Evolutionary conservation across 1,140 invertebrate genomes (phyloP), one percentile per base, ranked within the genome.

Genomic region (Heliothis virescens): DNA sequence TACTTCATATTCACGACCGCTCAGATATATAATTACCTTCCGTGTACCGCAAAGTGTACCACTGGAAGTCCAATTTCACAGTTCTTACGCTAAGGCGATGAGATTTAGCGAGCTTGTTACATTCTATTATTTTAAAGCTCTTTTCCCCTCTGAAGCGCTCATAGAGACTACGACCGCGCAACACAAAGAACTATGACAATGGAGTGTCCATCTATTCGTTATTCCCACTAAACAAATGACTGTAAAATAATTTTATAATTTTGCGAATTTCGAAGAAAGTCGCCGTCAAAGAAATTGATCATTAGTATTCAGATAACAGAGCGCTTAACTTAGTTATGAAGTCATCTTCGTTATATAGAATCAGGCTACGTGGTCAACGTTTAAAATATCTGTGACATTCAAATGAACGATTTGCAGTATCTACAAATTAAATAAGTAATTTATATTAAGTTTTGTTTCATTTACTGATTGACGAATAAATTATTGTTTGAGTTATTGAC

Each of bases 51-150:
- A 4, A 53, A 69, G 34, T 50, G 72, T 67, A 21, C 76, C 57
- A 57, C 63, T 82, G 80, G 76, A 84, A 82, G 75, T 86, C 80
- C 84, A 87, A 88, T 87, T 88, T 86, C 80, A 83, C 84, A 83
- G 82, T 82, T 83, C 74, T 85, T 86, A 85, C 59, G 81, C 75
- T 83, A 83, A 88, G 83, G 80, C 83, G 84, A 84, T 87, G 74
- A 82, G 80, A 82, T 85, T 83, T 84, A 81, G 79, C 71, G 83
- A 84, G 79, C 82, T 84, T 81, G 82, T 81, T 82, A 85, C 82
- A 82, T 85, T 86, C 81, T 84, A 86, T 85, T 87, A 86, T 84
- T 86, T 82, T 85, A 83, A 86, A 84, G 80, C 83, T 82, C 75
- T 74, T 81, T 79, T 65, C 80, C 79, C 72, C 63, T 79, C n/a